Evolutionary conservation across 2,888 invertebrate species (phyloP), one percentile per base, ranked within the genome.

Genomic region (Archips xylosteana): DNA sequence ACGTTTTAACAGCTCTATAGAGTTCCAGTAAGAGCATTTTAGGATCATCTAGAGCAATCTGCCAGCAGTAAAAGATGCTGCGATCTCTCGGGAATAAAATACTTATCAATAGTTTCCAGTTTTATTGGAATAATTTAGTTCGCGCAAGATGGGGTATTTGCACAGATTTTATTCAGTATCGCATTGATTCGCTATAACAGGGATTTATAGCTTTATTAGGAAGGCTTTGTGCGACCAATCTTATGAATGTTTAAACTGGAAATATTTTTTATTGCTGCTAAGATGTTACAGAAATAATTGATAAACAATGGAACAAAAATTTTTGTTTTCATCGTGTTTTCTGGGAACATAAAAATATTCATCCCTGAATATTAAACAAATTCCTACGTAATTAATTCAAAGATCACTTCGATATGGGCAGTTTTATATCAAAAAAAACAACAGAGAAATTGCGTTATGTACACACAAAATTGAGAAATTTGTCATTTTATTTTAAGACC

Each of bases 51-150:
- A 82, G 85, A 81, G 82, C 87, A 87, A 87, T 88, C 84, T 86
- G 84, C 82, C 83, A 86, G 86, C 82, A 85, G 88, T 89, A 87
- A 89, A 92, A 92, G 88, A 91, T 88, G 89, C 85, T 86, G 81
- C 85, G 85, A 87, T 87, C 89, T 88, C 88, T 83, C 81, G 86
- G 83, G 88, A 86, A 88, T 89, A 88, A 89, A 89, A 87, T 86
- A 90, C 88, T 91, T 91, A 92, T 90, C 92, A 92, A 92, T 93
- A 91, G 89, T 87, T 90, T 90, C 85, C 82, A 87, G 88, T 87
- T 89, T 73, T 86, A 87, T 87, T 85, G 61, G 84, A 84, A 87
- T 89, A 85, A 86, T 85, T 87, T 84, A 78, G 80, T 85, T 83
- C 78, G 75, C 76, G 51, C 54, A 78, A 77, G 80, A 81, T 82